Conservation (phyloP, 2,113 vertebrate species). For the Phyllostomus hastatus region DNA sequence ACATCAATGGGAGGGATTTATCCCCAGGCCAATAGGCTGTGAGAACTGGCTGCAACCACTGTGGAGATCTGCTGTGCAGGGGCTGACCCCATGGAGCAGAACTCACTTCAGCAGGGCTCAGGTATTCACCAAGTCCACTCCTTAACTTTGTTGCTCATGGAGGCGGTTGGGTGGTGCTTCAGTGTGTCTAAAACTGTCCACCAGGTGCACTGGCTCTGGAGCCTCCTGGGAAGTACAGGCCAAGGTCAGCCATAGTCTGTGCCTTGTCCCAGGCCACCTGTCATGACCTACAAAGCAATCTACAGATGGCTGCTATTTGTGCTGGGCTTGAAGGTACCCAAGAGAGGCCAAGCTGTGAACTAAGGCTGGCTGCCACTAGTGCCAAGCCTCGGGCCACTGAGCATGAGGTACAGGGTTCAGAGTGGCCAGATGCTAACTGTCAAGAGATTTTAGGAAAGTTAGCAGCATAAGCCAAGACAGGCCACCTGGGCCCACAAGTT, state of each 20-base stretch:
- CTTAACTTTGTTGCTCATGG: not conserved
- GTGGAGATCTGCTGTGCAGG: not conserved
- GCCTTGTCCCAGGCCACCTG: not conserved
- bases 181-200: not conserved
- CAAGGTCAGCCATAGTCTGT: not conserved
- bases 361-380: not conserved
- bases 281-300: not conserved
- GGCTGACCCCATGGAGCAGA: not conserved
- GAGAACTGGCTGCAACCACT: not conserved
- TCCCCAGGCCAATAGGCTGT: not conserved
- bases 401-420: not conserved
- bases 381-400: not conserved
- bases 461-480: not conserved
- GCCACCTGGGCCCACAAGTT: not conserved
- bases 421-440: not conserved
- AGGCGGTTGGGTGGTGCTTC: not conserved
- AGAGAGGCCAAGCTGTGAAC: not conserved
- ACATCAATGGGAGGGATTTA: not conserved
- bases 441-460: not conserved
- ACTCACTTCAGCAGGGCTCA: not conserved
- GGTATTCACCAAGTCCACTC: not conserved
- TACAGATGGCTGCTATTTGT: not conserved
- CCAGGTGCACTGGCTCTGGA: not conserved
- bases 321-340: not conserved
- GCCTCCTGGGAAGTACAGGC: not conserved